Evolutionary conservation across 1,140 invertebrate species (phyloP).

Genomic region (Dreissena polymorpha): DNA sequence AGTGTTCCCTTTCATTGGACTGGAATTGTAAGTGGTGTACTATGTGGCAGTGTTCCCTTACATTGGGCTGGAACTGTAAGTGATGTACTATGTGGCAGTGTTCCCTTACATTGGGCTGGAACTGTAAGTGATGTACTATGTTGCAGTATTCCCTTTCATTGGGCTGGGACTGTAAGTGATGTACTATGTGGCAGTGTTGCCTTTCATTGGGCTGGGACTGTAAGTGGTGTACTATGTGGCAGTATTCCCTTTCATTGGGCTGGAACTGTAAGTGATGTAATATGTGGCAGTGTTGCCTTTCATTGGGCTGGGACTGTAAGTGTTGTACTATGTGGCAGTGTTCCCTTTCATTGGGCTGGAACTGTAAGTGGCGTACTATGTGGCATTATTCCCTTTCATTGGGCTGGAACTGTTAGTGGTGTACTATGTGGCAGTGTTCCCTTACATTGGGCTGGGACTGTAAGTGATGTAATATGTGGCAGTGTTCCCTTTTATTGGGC

Average conservation of each 20-base stretch:
- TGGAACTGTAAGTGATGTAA: too few relatives aligned
- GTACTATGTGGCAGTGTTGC: conserved; percentile 98
- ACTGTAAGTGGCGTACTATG: conserved; percentile 97
- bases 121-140: conserved; percentile 86
- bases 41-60: too few relatives aligned
- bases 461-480: conserved; percentile 97
- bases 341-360: too few relatives aligned
- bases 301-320: conserved; percentile 96
- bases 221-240: conserved; percentile 82
- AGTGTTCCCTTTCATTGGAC: conserved; percentile 97
- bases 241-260: too few relatives aligned
- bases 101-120: conserved; percentile 98
- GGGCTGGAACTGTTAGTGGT: conserved; percentile 94
- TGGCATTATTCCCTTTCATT: conserved; percentile 98
- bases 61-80: too few relatives aligned
- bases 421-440: too few relatives aligned
- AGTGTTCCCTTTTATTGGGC: conserved; percentile 97
- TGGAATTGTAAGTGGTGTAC: conserved; percentile 91
- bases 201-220: conserved; percentile 97
- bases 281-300: conserved; percentile 98
- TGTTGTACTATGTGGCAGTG: conserved; percentile 68
- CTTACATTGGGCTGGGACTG: too few relatives aligned
- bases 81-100: conserved; percentile 96
- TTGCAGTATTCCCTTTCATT: too few relatives aligned
- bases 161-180: too few relatives aligned